Evolutionary conservation across 2,888 invertebrate genomes (phyloP).

Genomic region (Drosophila glabriapex): DNA sequence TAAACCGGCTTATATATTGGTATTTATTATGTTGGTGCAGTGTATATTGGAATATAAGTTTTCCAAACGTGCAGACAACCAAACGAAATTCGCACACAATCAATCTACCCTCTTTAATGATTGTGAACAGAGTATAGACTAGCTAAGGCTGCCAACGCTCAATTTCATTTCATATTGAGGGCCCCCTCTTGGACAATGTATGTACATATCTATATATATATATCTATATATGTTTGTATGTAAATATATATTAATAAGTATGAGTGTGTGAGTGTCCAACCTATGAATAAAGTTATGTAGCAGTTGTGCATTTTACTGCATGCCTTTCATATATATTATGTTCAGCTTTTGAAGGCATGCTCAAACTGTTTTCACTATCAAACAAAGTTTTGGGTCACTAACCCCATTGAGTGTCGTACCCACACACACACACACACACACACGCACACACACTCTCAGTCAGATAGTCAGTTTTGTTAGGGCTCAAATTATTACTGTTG

Average conservation of each 20-base stretch:
- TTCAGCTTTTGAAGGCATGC: slow-evolving; percentile 28
- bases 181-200: not conserved
- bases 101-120: not conserved
- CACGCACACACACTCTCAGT: slow-evolving; percentile 21
- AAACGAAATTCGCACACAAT: not conserved
- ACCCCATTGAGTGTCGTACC: slow-evolving; percentile 54
- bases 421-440: slow-evolving; percentile 30
- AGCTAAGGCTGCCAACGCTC: not conserved
- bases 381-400: slow-evolving; percentile 66
- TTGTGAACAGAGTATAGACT: not conserved
- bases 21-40: not conserved
- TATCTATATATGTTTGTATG: no score
- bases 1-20: not conserved
- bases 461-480: slow-evolving; percentile 17
- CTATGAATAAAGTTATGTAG: not conserved
- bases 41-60: not conserved
- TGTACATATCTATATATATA: not conserved
- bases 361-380: slow-evolving; percentile 62
- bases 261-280: not conserved
- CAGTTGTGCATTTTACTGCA: not conserved
- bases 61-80: not conserved
- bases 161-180: not conserved
- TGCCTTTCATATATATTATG: slow-evolving; percentile 9
- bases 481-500: slow-evolving; percentile 59
- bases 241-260: not conserved